These are phyloP conservation scores for Tympanoctomys barrerae DNA, from an alignment of 2,797 vertebrate species.

Conservation along the genomic window DNA sequence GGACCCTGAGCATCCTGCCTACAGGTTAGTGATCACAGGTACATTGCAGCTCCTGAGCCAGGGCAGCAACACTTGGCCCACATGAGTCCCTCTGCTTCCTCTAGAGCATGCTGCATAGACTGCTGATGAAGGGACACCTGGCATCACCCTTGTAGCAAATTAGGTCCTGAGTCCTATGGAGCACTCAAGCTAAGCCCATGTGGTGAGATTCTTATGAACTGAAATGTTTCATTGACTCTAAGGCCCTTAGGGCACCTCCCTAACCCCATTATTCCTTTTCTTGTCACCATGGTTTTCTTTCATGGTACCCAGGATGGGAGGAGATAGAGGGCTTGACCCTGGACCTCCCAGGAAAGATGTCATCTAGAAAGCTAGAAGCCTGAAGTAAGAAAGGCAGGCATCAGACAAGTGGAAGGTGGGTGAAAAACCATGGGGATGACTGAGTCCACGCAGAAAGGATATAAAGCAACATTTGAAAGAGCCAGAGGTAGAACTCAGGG, in stretches of 20 bases:
- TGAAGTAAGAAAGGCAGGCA: not conserved
- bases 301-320: not conserved
- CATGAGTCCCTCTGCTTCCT: not conserved
- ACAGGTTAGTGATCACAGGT: not conserved
- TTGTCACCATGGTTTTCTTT: not conserved
- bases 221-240: not conserved
- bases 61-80: not conserved
- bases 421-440: not conserved
- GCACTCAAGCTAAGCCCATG: not conserved
- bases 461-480: not conserved
- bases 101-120: not conserved
- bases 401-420: accelerated
- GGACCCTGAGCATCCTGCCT: not conserved
- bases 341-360: not conserved
- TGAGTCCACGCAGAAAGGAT: not conserved
- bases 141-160: not conserved
- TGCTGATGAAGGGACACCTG: not conserved
- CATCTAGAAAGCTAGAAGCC: not conserved
- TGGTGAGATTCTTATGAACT: not conserved
- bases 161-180: not conserved
- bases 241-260: not conserved
- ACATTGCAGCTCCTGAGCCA: not conserved
- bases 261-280: not conserved
- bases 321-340: not conserved
- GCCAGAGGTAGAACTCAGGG: not conserved